Conservation (phyloP, 2,888 invertebrate genomes). For the Formica aserva region DNA sequence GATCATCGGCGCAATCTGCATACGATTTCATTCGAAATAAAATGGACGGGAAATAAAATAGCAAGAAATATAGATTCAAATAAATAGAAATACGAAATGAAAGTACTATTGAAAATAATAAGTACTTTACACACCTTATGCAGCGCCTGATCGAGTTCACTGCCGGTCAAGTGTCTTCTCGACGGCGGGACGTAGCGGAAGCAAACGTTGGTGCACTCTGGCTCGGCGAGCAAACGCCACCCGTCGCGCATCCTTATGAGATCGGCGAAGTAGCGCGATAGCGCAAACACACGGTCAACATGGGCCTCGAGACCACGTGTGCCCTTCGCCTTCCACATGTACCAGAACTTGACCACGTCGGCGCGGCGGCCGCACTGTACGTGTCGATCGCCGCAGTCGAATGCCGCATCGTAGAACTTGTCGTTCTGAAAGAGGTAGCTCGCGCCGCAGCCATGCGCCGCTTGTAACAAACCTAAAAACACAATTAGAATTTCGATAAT, state of each 20-base stretch:
- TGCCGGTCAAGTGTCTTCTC: conserved; percentile 86
- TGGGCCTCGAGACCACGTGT: conserved; percentile 92
- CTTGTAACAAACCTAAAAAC: conserved; percentile 88
- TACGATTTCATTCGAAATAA: not conserved
- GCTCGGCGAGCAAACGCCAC: conserved; percentile 92
- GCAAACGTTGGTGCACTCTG: conserved; percentile 97
- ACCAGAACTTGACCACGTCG: conserved; percentile 98
- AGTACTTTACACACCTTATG: conserved; percentile 86
- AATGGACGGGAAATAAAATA: not conserved
- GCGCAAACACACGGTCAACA: conserved; percentile 92
- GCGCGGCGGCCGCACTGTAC: conserved; percentile 98
- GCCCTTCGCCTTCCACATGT: conserved; percentile 99
- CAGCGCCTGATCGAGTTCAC: conserved; percentile 87
- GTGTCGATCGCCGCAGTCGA: conserved; percentile 96
- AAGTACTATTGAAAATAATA: not conserved
- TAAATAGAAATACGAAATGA: not conserved
- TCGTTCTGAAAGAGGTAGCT: conserved; percentile 96
- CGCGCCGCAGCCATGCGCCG: conserved; percentile 92
- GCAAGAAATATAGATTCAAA: not conserved
- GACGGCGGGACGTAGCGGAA: conserved; percentile 97
- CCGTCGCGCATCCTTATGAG: conserved; percentile 90
- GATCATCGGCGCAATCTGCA: conserved; percentile 93
- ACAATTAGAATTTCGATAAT: not conserved
- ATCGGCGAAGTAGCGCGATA: conserved; percentile 90
- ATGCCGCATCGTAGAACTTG: conserved; percentile 94